Evolutionary conservation across 2,113 vertebrate genomes (phyloP), one percentile per base, ranked within the genome.

Genomic region (Meriones unguiculatus): DNA sequence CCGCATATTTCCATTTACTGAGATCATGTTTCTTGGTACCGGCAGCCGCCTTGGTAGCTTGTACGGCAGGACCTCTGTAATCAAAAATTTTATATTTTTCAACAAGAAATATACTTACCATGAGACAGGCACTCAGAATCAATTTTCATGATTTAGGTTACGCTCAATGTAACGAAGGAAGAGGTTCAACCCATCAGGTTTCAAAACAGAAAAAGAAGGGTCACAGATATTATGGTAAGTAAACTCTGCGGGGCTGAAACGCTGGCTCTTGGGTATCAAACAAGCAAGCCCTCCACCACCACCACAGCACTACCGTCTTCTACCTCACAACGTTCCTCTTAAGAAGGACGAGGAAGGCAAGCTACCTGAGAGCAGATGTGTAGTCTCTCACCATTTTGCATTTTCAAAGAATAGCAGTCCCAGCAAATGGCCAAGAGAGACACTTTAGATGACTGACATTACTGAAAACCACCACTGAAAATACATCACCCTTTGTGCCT

Each of bases 1-100:
- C 99, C 6, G 99, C 99, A 0, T 99, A 99, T 97, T 99, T 99
- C 99, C 99, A 99, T 97, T 99, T 99, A 98, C 99, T 99, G 82
- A 99, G 99, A 96, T 99, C 99, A 72, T 99, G 98, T 96, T 99
- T 99, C 98, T 99, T 99, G 95, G 98, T 95, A 28, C 98, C 98
- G 86, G 99, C 99, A 14, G 99, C 99, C 1, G 99, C 99, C 98
- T 99, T 99, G 24, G 99, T 99, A 30, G 99, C 99, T 98, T 99
- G 99, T 13, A 99, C 99, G 97, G 99, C 98, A 84, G 99, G 99
- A 96, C 99, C 98, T 98, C 99, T 99, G 95, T 5, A 73, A 96
- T 92, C 86, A 97, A 0, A 96, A 95, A 80, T 88, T 95, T 95
- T 92, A 46, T 28, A 88, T 67, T 90, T 64, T 89, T 92, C 93